phyloP scores from a whole-genome alignment of 64 coral and sea anemone species.

The Dendronephthya gigantea region DNA sequence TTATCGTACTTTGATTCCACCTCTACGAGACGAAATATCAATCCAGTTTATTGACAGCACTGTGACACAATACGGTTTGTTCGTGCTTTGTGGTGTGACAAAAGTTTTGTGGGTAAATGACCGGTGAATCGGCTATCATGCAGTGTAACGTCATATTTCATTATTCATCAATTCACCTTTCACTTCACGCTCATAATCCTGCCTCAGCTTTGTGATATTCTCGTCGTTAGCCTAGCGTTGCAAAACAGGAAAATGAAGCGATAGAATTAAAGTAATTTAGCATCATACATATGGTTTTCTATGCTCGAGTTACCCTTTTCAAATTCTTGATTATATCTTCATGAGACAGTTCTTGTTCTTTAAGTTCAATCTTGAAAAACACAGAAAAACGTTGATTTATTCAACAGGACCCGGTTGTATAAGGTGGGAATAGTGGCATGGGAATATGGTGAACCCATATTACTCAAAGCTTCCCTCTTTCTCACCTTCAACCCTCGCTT shows the following conservation, averaged over 20 bases:
- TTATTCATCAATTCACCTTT: slow-evolving; percentile 62
- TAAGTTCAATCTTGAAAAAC: slow-evolving; percentile 69
- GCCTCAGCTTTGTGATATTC: slow-evolving; percentile 84
- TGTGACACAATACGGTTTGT: too few species aligned
- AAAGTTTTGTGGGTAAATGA: too few species aligned
- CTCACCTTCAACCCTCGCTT: slow-evolving; percentile 75
- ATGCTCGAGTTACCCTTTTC: slow-evolving; percentile 50
- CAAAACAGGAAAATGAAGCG: too few species aligned
- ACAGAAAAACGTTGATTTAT: background rate
- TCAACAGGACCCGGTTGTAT: background rate
- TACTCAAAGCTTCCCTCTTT: too few species aligned
- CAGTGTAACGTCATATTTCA: background rate
- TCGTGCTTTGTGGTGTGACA: too few species aligned
- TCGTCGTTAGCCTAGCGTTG: slow-evolving; percentile 94
- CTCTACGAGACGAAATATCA: slow-evolving; percentile 48
- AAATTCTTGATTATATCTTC: slow-evolving; percentile 98
- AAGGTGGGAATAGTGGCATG: background rate
- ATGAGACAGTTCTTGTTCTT: slow-evolving; percentile 96
- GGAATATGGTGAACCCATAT: too few species aligned
- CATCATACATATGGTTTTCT: too few species aligned
- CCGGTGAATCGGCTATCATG: too few species aligned
- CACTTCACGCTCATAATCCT: slow-evolving; percentile 98
- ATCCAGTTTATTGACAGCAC: background rate
- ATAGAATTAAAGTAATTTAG: background rate
- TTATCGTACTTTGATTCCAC: slow-evolving; percentile 98